Conservation (phyloP, 2,113 vertebrate genomes). For the Nestor notabilis region DNA sequence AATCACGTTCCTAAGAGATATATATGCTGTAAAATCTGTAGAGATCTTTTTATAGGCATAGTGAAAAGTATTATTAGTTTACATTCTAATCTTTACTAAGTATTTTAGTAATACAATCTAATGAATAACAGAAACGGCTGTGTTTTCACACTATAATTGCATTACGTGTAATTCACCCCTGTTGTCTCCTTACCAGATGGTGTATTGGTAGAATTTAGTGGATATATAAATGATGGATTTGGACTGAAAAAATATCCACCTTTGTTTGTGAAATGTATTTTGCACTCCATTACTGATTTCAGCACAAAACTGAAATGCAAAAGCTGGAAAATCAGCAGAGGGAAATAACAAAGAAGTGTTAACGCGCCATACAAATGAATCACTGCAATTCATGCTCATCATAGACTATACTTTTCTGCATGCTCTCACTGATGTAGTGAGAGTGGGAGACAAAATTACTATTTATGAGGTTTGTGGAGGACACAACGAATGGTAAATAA, state of each 20-base stretch:
- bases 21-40: neutral
- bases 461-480: neutral
- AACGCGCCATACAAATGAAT: neutral
- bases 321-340: conserved; percentile 24
- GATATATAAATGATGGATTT: conserved; percentile 28
- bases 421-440: neutral
- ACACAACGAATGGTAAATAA: neutral
- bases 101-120: conserved; percentile 37
- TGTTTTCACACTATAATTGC: conserved; percentile 55
- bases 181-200: conserved; percentile 47
- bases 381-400: neutral
- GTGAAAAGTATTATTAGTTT: conserved; percentile 39
- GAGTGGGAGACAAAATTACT: neutral
- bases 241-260: conserved; percentile 45
- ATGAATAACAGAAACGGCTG: conserved; percentile 8
- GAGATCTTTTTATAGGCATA: neutral
- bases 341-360: conserved; percentile 19
- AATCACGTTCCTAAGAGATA: neutral
- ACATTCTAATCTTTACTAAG: conserved; percentile 24
- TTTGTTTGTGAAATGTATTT: neutral
- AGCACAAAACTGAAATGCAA: conserved; percentile 1
- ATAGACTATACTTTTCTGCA: neutral
- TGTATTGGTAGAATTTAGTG: conserved; percentile 3
- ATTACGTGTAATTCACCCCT: conserved; percentile 39
- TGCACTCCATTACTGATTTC: conserved; percentile 5